Evolutionary conservation across 2,797 vertebrate genomes (phyloP).

Genomic region (Rhynchonycteris naso): DNA sequence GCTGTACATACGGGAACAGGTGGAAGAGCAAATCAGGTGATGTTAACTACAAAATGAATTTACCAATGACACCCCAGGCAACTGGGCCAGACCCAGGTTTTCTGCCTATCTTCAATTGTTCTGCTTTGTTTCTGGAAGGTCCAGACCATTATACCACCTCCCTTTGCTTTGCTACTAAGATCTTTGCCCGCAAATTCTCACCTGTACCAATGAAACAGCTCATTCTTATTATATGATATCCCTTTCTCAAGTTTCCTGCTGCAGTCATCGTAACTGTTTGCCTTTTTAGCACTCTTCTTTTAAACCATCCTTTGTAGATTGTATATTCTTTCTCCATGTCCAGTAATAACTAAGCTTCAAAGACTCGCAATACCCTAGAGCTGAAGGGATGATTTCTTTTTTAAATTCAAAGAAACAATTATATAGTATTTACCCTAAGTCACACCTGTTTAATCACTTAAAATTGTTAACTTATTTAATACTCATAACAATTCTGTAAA

Average conservation of each 20-base stretch:
- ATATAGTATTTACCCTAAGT: neutral
- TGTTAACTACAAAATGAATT: neutral
- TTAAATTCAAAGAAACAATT: constrained; percentile 7
- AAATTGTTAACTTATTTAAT: constrained; percentile 18
- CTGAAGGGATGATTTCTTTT: neutral
- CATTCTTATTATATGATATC: neutral
- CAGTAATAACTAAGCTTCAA: constrained; percentile 52
- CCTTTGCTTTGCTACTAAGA: neutral
- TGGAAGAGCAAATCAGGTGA: neutral
- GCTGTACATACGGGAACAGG: neutral
- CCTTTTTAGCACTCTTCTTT: constrained; percentile 49
- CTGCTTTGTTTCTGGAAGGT: neutral
- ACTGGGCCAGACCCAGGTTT: neutral
- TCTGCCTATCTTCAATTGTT: neutral
- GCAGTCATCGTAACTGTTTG: constrained; percentile 11
- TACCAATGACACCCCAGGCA: neutral
- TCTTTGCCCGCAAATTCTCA: neutral
- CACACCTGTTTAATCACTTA: neutral
- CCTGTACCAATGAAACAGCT: neutral
- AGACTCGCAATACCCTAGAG: neutral
- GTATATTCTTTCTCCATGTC: constrained; percentile 21
- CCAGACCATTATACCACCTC: neutral
- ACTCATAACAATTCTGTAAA: neutral
- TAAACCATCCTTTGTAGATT: constrained; percentile 24
- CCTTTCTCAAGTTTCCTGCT: constrained; percentile 15